Percentiles rank a stretch among this genome's conserved stretches.
These are phyloP conservation scores for human DNA, from an alignment of 2,113 vertebrate genomes.

Conservation along the genomic window GRCh38 chr12:121389501-121390000, in stretches of 20 bases:
- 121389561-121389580: no score
- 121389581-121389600: no score
- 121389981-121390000: background rate
- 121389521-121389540: no score
- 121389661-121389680: no score
- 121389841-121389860: background rate
- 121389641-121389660: no score
- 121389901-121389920: background rate
- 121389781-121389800: background rate
- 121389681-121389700: no score
- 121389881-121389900: background rate
- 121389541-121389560: no score
- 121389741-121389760: background rate
- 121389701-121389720: background rate
- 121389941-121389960: background rate
- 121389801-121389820: background rate
- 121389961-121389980: background rate
- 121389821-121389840: background rate
- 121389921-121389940: background rate
- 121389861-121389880: background rate
- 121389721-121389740: background rate
- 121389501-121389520: no score
- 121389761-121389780: background rate
- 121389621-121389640: no score
- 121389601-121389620: no score